Evolutionary conservation across 2,888 invertebrate species (phyloP), one percentile per base, ranked within the genome.

Genomic region (Tolmerus cingulatus): DNA sequence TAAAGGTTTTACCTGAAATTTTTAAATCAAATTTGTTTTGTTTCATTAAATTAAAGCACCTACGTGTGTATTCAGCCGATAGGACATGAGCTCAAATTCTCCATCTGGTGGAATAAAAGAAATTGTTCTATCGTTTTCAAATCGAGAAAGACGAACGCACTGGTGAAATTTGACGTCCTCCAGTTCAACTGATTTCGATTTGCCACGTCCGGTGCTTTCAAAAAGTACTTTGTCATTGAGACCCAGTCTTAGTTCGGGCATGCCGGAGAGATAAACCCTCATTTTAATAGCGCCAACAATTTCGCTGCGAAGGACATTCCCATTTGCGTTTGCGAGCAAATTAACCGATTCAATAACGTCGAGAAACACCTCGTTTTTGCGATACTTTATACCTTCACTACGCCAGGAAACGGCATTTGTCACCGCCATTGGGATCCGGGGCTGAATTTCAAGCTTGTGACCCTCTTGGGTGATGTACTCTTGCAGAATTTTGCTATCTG

Each of bases 341-440:
- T 99, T 99, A 0, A 99, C 99, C 66, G 98, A 98, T 92, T 99
- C 99, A 89, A 99, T 99, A 0, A 99, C 99, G 94, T 99, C 99
- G 43, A 99, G 94, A 91, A 99, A 99, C 4, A 99, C 99, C 94
- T 99, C 99, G 93, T 99, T 99, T 93, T 99, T 99, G 87, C 99
- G 95, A 93, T 99, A 99, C 91, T 99, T 99, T 87, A 99, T 98
- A 2, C 99, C 99, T 92, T 99, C 99, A 0, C 98, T 98, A 87
- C 99, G 94, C 99, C 99, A 99, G 0, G 99, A 99, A 0, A 99
- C 99, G 0, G 99, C 99, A 93, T 99, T 99, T n/a, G 99, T 99
- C 8, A 99, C 99, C 27, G 99, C 99, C 95, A 98, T 97, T 0
- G 99, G 99, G 88, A 99, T 98, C 81, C 98, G 94, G 0, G 98